Base-by-base conservation (phyloP, 2,113 vertebrate genomes). In the Dromas ardeola region DNA sequence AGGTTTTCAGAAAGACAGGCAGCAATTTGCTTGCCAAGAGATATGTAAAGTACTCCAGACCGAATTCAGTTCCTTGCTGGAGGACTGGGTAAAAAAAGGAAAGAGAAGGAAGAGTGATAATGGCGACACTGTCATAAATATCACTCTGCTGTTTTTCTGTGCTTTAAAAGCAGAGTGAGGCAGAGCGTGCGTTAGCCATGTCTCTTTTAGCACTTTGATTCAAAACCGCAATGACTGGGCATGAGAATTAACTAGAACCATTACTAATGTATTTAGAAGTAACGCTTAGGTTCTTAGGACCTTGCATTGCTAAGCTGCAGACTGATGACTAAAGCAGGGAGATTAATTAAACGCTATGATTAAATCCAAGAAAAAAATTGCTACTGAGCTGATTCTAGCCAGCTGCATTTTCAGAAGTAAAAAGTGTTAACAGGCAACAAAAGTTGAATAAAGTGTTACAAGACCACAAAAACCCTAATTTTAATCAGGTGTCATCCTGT, bases 331-430 rank as follows among this genome's bases (percentile, higher is more conserved):
- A 65, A 95, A 84, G 65, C 7, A 1, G 49, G 18, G 27, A 91
- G 83, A 94, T 95, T 86, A 94, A 93, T 96, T 92, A 95, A 95
- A 89, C 1, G 15, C 49, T 76, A 2, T 34, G 42, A 94, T 86
- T 76, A 89, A 94, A 94, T 49, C 45, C 47, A 87, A 8, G 1
- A 15, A 88, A 92, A 92, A 82, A 47, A 13, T 9, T 53, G 77
- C 80, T 84, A 92, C 80, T 67, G n/a, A 84, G 40, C 27, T 0
- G 0, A 79, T 65, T 71, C 77, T 32, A 91, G 49, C 9, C 77
- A 87, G 80, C 38, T 89, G 49, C 47, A 86, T 18, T 61, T 81
- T 61, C 69, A 76, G 43, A 76, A 93, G n/a, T 62, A 81, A 81
- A 74, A 92, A 43, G 52, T 16, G 29, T 71, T 71, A 81, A 81